phyloP scores from a whole-genome alignment of 2,888 invertebrate species.

The Agonopterix alstromeriana region DNA sequence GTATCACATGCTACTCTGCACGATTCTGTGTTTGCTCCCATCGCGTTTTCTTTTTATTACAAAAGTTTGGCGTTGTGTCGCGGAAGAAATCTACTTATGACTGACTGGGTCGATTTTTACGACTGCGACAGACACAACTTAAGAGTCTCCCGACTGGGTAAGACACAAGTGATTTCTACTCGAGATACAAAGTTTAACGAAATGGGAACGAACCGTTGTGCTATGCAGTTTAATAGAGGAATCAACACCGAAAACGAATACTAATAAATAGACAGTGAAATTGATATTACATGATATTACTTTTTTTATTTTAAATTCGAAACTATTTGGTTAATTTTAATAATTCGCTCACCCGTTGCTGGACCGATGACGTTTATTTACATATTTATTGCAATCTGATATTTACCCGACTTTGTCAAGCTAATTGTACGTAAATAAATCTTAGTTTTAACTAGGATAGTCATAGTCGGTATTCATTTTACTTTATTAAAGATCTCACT shows the following conservation, averaged over 20 bases:
- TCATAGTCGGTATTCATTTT: conserved; percentile 12
- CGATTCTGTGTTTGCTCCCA: conserved; percentile 49
- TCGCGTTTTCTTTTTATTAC: conserved; percentile 21
- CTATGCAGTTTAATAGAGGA: conserved; percentile 58
- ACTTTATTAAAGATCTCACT: conserved; percentile 19
- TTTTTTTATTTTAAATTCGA: conserved; percentile 64
- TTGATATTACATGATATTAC: conserved; percentile 70
- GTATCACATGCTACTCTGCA: conserved; percentile 72
- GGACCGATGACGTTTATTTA: conserved; percentile 64
- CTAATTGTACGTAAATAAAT: conserved; percentile 22
- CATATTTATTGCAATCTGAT: conserved; percentile 70
- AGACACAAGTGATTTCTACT: neutral
- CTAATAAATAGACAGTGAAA: conserved; percentile 76
- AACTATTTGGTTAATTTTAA: conserved; percentile 56
- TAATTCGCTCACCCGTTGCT: conserved; percentile 57
- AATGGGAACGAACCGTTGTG: conserved; percentile 55
- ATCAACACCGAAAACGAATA: conserved; percentile 74
- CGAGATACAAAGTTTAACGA: conserved; percentile 18
- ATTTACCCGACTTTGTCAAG: conserved; percentile 43
- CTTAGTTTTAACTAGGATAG: conserved; percentile 17
- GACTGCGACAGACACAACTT: neutral
- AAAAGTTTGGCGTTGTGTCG: neutral
- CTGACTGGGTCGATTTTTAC: neutral
- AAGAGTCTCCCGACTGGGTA: neutral
- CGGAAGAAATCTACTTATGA: neutral